Percentiles rank a stretch among this genome's conserved stretches.
Conservation (phyloP, 2,888 invertebrate species). For the Cheilosia vulpina region DNA sequence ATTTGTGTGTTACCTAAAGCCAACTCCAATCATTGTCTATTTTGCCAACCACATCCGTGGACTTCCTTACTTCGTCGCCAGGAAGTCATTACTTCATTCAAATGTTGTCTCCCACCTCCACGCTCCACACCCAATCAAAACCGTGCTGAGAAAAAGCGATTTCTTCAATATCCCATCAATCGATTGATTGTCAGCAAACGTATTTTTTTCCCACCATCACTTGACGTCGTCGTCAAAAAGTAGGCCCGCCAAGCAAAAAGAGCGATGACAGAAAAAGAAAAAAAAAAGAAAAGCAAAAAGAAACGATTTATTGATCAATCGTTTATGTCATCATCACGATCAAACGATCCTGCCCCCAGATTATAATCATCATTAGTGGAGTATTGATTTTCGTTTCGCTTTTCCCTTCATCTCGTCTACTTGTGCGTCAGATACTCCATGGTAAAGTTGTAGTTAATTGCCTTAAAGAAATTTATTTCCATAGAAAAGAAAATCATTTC, state of each 20-base stretch:
- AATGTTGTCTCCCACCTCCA: not conserved
- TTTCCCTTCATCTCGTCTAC: not conserved
- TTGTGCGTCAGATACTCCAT: constrained; percentile 19
- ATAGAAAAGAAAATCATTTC: constrained; percentile 39
- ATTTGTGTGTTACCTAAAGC: constrained; percentile 16
- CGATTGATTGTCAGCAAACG: constrained; percentile 43
- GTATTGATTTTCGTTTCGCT: constrained; percentile 6
- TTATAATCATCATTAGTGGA: constrained; percentile 24
- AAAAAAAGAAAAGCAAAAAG: not conserved
- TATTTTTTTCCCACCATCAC: constrained; percentile 43
- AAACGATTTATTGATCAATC: constrained; percentile 61
- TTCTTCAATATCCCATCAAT: constrained; percentile 43
- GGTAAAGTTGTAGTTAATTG: constrained; percentile 7
- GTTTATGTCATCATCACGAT: constrained; percentile 66
- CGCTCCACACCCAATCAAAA: constrained; percentile 39
- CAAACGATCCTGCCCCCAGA: constrained; percentile 27
- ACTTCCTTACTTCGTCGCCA: constrained; percentile 9
- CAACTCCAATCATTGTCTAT: constrained; percentile 15
- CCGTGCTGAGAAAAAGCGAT: constrained; percentile 24
- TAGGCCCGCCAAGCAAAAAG: constrained; percentile 42
- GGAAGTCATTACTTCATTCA: constrained; percentile 35
- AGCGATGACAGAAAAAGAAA: constrained; percentile 9
- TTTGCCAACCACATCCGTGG: constrained; percentile 2
- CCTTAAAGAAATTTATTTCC: constrained; percentile 41
- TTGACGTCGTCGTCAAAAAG: constrained; percentile 1